Evolutionary conservation across 92 coral and sea anemone species (phyloP).

Genomic region (Phenganax subtilis): DNA sequence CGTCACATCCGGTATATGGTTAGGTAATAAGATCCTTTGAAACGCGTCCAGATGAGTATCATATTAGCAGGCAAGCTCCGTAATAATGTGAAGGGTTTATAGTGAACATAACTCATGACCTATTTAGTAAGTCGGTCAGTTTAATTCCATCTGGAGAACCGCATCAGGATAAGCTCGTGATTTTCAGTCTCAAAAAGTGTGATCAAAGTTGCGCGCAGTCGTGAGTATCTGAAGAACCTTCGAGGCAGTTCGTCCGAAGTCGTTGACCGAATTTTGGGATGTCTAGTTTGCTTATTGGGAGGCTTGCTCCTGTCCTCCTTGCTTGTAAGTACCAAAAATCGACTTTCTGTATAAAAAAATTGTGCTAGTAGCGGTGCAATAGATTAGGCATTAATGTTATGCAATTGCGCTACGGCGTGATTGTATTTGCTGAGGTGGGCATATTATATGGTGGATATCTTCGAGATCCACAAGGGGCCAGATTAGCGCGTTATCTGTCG

Average conservation of each 20-base stretch:
- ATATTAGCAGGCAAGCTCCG: slow-evolving; percentile 25
- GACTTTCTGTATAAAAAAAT: neutral
- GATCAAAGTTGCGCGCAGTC: slow-evolving; percentile 7
- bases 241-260: neutral
- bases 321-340: slow-evolving; percentile 21
- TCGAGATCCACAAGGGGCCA: slow-evolving; percentile 36
- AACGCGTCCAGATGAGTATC: slow-evolving; percentile 32
- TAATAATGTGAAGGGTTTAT: slow-evolving; percentile 13
- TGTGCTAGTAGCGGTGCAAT: slow-evolving; percentile 17
- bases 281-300: slow-evolving; percentile 6
- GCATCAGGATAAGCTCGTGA: slow-evolving; percentile 16
- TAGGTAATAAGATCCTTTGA: slow-evolving; percentile 31
- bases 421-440: slow-evolving; percentile 11
- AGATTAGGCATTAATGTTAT: neutral
- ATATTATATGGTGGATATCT: neutral
- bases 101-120: slow-evolving; percentile 39
- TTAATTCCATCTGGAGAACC: slow-evolving; percentile 26
- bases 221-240: neutral
- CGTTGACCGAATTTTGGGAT: neutral
- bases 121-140: slow-evolving; percentile 36
- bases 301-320: neutral
- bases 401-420: slow-evolving; percentile 7
- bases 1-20: slow-evolving; percentile 30
- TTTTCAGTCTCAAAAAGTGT: neutral
- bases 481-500: slow-evolving; percentile 45